A percentile compares a stretch with the other conserved stretches of the same genome.
phyloP scores from a whole-genome alignment of 1,140 invertebrate genomes.

The Cotesia glomerata region DNA sequence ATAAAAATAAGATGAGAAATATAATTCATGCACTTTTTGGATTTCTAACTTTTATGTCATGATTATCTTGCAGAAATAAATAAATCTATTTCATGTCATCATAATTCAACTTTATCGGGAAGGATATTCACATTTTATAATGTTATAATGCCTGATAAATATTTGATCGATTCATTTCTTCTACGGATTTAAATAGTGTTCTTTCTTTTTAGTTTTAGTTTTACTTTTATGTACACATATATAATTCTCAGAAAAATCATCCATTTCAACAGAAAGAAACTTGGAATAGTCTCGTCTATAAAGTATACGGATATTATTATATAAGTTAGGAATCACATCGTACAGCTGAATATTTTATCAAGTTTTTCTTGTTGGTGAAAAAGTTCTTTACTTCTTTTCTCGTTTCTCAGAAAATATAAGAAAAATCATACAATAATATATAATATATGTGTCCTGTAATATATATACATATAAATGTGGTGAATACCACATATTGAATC shows the following conservation, averaged over 20 bases:
- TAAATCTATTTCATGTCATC: no score
- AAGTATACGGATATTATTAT: slow-evolving; percentile 27
- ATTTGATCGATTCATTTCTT: slow-evolving; percentile 17
- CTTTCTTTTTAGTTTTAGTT: slow-evolving; percentile 1
- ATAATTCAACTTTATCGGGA: background rate
- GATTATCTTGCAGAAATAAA: no score
- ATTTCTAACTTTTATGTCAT: no score
- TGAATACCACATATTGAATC: no score
- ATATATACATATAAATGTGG: no score
- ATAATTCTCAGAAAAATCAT: background rate
- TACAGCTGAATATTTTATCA: slow-evolving; percentile 26
- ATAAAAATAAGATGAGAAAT: no score
- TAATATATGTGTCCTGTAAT: background rate
- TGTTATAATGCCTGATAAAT: background rate
- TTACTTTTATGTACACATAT: background rate
- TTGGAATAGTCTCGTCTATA: slow-evolving; percentile 25
- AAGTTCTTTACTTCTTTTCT: background rate
- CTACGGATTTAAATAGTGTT: background rate
- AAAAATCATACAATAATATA: background rate
- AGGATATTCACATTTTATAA: background rate
- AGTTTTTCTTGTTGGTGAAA: slow-evolving; percentile 12
- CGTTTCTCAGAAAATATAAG: background rate
- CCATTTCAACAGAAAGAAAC: slow-evolving; percentile 9
- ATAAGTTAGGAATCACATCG: slow-evolving; percentile 30
- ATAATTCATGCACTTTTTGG: no score